Evolutionary conservation across 2,888 invertebrate species (phyloP), one percentile per base, ranked within the genome.

Genomic region (Idaea straminata): DNA sequence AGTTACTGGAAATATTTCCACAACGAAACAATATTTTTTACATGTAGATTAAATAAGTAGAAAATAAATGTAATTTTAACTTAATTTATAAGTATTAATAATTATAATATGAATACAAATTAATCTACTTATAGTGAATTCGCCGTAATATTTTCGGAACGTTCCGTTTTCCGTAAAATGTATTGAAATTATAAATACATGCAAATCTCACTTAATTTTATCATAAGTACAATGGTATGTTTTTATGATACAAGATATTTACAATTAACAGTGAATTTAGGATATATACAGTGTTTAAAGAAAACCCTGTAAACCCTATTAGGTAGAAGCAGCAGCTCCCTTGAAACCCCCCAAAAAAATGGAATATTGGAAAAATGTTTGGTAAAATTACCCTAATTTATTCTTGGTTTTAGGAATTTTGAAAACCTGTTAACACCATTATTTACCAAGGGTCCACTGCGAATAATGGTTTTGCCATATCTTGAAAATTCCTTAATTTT

Each of bases 201-300:
- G 63, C 85, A 86, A 84, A 83, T 82, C 84, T 81, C 79, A 85
- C 82, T 81, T 78, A 77, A 83, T 79, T 72, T 69, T 74, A 76
- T 79, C 75, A 77, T 81, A 79, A 71, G 70, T 75, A 72, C 66
- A 36, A 10, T 36, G 36, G 66, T 70, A 61, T 64, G 71, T 69
- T 77, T 72, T 83, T 88, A 86, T 82, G 72, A 83, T 91, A 90
- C 89, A 90, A 74, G 83, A 76, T 91, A 91, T 91, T 82, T 89
- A 91, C 89, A 91, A 64, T 78, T 70, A 72, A 67, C 63, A 68
- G 47, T 47, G 47, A 10, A 47, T 47, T 4, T 47, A 47, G 13
- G 47, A 6, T 13, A 10, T 38, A n/a, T 3, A 25, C 25, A 25
- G 25, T 25, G 25, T 25, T 1, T 25, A 25, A 25, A 25, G 25